A percentile compares a stretch with the other conserved stretches of the same genome.
Evolutionary conservation across 1,140 invertebrate genomes (phyloP).

Genomic region (Drosophila watanabei): DNA sequence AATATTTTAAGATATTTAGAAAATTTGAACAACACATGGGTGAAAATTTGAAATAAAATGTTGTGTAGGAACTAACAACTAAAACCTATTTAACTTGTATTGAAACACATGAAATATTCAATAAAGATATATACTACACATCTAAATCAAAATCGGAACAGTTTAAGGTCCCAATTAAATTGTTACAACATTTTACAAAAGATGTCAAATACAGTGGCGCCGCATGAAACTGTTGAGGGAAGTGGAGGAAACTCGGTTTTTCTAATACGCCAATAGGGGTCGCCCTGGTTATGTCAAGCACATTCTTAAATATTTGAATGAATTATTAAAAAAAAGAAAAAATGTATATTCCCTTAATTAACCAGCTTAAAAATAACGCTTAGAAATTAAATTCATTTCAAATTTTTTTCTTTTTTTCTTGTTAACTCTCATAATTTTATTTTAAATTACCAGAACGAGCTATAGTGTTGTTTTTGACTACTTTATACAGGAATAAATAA

Average conservation of each 20-base stretch:
- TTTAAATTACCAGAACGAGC: no score
- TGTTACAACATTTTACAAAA: neutral
- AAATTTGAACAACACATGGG: neutral
- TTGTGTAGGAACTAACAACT: neutral
- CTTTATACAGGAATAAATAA: no score
- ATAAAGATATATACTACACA: neutral
- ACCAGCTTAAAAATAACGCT: no score
- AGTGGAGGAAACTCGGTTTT: neutral
- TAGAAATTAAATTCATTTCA: no score
- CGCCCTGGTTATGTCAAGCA: neutral
- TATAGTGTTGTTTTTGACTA: no score
- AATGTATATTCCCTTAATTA: neutral
- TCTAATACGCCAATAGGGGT: neutral
- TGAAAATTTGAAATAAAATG: no score
- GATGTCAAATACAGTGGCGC: neutral
- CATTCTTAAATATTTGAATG: neutral
- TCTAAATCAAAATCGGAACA: accelerated
- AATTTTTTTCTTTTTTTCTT: no score
- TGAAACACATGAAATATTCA: neutral
- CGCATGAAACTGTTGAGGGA: neutral
- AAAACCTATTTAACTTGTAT: neutral
- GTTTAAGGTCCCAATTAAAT: no score
- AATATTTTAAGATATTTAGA: neutral
- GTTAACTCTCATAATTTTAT: no score
- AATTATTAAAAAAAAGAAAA: neutral